A percentile compares a stretch with the other conserved stretches of the same genome.
These are phyloP conservation scores for Protonemura montana DNA, from an alignment of 2,888 invertebrate species.

Conservation along the genomic window DNA sequence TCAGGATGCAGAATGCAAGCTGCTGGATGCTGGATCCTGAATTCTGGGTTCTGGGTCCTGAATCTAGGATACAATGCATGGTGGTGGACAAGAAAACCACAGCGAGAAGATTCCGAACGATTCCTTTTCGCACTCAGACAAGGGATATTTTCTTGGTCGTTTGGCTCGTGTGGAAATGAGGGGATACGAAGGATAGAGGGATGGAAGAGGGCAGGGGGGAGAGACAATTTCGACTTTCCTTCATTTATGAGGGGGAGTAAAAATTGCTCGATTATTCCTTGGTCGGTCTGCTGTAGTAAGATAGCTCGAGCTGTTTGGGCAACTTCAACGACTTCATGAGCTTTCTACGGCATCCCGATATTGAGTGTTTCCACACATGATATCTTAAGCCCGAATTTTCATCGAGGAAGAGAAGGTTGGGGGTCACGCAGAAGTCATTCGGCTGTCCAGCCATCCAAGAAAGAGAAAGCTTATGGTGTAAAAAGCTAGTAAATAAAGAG, in stretches of 20 bases:
- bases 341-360: not conserved
- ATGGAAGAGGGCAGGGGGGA: not conserved
- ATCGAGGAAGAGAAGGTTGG: not conserved
- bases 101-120: not conserved
- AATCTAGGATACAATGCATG: not conserved
- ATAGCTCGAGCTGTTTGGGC: not conserved
- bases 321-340: not conserved
- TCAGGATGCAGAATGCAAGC: not conserved
- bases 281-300: conserved; percentile 41
- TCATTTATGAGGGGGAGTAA: conserved; percentile 25
- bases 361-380: not conserved
- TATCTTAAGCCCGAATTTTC: not conserved
- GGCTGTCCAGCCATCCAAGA: not conserved
- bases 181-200: not conserved
- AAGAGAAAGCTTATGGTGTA: too few relatives aligned
- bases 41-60: not conserved
- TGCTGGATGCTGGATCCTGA: too few relatives aligned
- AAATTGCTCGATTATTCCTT: conserved; percentile 43
- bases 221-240: conserved; percentile 29
- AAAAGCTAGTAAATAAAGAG: too few relatives aligned
- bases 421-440: not conserved
- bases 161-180: not conserved
- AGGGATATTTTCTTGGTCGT: conserved; percentile 7
- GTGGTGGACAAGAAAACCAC: not conserved
- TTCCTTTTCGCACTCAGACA: not conserved